Conservation (phyloP, 2,113 vertebrate species). For the Pionites leucogaster region DNA sequence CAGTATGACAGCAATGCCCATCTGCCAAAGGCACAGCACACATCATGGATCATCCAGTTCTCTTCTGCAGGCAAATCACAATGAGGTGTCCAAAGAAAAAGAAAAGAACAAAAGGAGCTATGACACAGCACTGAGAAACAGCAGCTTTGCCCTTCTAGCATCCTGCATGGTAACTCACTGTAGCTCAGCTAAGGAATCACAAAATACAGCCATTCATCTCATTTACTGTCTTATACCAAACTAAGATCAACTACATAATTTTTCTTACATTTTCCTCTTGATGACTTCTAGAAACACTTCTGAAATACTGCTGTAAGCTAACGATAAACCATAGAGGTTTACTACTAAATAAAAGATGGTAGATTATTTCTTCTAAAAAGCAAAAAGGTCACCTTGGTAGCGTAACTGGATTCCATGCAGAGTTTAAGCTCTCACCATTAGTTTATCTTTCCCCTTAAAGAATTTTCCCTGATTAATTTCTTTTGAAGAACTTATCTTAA, state of each 20-base stretch:
- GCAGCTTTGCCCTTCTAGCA: conserved; percentile 20
- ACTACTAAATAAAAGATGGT: not conserved
- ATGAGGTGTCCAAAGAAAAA: not conserved
- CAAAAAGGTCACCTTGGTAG: not conserved
- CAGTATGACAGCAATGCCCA: not conserved
- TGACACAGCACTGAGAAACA: not conserved
- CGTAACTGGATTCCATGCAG: not conserved
- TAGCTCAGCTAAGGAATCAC: not conserved
- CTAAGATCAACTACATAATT: not conserved
- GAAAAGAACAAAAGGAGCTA: conserved; percentile 28
- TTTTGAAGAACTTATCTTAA: not conserved
- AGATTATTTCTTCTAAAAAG: not conserved
- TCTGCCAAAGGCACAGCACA: not conserved
- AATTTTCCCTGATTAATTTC: not conserved
- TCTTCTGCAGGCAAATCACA: not conserved
- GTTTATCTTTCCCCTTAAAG: not conserved
- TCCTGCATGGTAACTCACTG: not conserved
- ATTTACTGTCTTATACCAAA: not conserved
- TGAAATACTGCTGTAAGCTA: not conserved
- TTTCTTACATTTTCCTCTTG: not conserved
- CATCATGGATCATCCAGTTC: not conserved
- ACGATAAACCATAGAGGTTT: not conserved
- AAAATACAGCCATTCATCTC: not conserved
- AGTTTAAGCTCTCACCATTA: not conserved
- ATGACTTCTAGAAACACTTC: not conserved